Percentiles rank a stretch among this genome's conserved stretches.
phyloP scores from a whole-genome alignment of 2,797 vertebrate genomes.

The Crypturellus tataupa region DNA sequence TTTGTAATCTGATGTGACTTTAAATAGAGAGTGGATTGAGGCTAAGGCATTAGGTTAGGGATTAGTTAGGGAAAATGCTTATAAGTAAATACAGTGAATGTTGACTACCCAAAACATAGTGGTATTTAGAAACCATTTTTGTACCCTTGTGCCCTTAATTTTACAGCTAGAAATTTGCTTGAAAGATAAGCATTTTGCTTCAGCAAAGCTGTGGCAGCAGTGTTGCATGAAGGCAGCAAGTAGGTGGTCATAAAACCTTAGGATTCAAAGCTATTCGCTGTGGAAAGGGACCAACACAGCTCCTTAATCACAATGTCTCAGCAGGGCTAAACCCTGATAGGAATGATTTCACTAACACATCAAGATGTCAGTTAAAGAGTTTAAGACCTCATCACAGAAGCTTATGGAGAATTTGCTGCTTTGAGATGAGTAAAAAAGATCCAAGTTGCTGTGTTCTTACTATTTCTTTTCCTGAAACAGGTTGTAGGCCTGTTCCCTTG shows the following conservation, averaged over 20 bases:
- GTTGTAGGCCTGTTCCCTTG: neutral
- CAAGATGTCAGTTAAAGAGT: neutral
- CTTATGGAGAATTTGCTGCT: neutral
- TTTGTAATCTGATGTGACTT: conserved; percentile 53
- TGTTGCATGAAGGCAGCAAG: neutral
- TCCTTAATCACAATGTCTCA: neutral
- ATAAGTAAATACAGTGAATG: conserved; percentile 25
- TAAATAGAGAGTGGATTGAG: neutral
- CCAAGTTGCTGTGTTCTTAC: neutral
- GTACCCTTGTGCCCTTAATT: neutral
- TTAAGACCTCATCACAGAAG: neutral
- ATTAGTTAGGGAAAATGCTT: neutral
- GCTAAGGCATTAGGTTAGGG: neutral
- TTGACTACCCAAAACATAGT: neutral
- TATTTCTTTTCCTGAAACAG: neutral
- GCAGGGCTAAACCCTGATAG: neutral
- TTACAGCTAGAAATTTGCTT: conserved; percentile 2
- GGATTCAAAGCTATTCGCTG: neutral
- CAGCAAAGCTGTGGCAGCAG: neutral
- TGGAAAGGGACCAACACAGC: neutral
- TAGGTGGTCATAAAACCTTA: neutral
- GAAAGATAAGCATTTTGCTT: neutral
- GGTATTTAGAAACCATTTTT: neutral
- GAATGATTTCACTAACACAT: neutral
- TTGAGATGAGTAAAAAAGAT: neutral